phyloP scores from a whole-genome alignment of 30 jellyfish, hydroid and myxozoan genomes.

The Turritopsis dohrnii region DNA sequence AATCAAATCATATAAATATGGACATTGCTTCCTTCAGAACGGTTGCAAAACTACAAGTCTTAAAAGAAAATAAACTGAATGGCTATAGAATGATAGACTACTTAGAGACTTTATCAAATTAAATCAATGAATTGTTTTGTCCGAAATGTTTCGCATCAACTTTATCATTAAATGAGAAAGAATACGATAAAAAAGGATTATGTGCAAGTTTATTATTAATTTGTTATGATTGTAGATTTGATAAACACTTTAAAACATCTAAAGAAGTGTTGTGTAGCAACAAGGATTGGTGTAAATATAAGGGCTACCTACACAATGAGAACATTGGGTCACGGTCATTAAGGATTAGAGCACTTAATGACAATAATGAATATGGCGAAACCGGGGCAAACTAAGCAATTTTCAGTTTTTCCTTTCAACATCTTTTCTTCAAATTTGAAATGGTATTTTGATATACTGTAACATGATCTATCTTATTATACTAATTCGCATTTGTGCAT shows the following conservation, averaged over 20 bases:
- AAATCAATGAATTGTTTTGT: neutral
- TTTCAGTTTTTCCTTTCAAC: too few relatives aligned
- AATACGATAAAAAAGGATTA: neutral
- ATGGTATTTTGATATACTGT: too few relatives aligned
- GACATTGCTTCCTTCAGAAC: neutral
- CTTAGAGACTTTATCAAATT: neutral
- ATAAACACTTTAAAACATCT: neutral
- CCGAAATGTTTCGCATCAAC: neutral
- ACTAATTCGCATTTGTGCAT: too few relatives aligned
- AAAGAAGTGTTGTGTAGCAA: neutral
- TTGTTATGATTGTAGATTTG: neutral
- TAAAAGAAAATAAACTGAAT: neutral
- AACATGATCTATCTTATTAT: too few relatives aligned
- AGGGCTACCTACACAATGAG: neutral
- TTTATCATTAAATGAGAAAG: neutral
- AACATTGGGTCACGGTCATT: neutral
- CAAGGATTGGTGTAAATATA: neutral
- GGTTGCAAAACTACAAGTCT: neutral
- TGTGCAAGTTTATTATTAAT: neutral
- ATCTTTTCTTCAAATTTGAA: too few relatives aligned
- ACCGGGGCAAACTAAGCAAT: too few relatives aligned
- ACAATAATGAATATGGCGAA: neutral
- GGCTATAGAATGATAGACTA: neutral
- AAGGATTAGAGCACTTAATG: neutral
- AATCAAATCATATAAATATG: neutral